Percentiles rank a stretch among this genome's conserved stretches.
phyloP scores from a whole-genome alignment of 2,113 vertebrate species.

The Gallinago media region DNA sequence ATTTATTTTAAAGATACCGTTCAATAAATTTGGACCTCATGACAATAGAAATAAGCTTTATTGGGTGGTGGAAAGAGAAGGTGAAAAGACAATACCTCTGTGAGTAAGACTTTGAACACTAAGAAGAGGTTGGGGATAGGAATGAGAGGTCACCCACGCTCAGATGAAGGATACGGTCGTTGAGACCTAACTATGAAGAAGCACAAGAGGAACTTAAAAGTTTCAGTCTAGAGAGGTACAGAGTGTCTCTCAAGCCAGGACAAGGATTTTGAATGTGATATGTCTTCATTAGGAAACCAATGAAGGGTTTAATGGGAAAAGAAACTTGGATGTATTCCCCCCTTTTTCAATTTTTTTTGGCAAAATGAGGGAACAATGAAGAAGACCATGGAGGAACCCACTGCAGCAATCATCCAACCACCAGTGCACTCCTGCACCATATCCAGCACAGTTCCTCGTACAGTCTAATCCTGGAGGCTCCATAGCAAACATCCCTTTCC shows the following conservation, averaged over 20 bases:
- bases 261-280: background rate
- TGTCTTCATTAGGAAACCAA: background rate
- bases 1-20: background rate
- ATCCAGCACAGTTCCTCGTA: background rate
- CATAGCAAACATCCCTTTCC: background rate
- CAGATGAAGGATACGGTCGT: background rate
- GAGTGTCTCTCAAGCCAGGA: background rate
- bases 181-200: background rate
- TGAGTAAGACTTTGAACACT: background rate
- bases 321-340: background rate
- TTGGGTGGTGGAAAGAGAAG: background rate
- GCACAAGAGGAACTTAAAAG: background rate
- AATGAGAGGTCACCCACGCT: background rate
- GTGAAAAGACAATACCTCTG: background rate
- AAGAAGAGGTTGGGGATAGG: fast-evolving
- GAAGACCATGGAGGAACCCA: background rate
- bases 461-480: background rate
- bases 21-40: background rate
- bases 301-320: background rate
- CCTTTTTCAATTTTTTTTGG: background rate
- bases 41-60: background rate
- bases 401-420: background rate
- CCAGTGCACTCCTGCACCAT: background rate
- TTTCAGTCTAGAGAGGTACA: background rate
- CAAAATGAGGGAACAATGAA: background rate